Conservation (phyloP, 2,888 invertebrate species). For the Lampropteryx suffumata region DNA sequence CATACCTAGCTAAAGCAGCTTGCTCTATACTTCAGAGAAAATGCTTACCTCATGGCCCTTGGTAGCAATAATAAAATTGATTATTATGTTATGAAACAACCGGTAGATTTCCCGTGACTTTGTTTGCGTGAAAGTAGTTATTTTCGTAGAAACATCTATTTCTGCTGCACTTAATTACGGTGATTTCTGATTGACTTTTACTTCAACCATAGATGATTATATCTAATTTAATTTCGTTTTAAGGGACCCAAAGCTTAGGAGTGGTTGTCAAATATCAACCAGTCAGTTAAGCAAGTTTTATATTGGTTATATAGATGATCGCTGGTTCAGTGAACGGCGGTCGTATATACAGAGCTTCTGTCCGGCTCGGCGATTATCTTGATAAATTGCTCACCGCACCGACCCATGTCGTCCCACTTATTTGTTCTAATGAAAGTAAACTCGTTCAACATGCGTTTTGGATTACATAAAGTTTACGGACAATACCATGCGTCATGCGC, state of each 20-base stretch:
- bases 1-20: too few relatives aligned
- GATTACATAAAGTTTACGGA: constrained; percentile 12
- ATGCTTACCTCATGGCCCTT: background rate
- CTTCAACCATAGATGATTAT: too few relatives aligned
- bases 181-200: too few relatives aligned
- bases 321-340: background rate
- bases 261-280: too few relatives aligned
- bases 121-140: too few relatives aligned
- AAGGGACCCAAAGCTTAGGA: too few relatives aligned
- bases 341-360: constrained; percentile 12
- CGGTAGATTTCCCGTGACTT: too few relatives aligned
- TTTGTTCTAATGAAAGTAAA: constrained; percentile 47
- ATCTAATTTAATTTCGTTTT: too few relatives aligned
- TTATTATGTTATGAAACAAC: background rate
- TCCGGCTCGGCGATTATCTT: constrained; percentile 35
- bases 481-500: background rate
- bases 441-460: constrained; percentile 29
- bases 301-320: background rate
- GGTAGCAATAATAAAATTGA: background rate
- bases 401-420: constrained; percentile 31
- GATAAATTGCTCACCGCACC: constrained; percentile 45
- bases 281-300: background rate
- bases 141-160: too few relatives aligned
- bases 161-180: too few relatives aligned
- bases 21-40: background rate